A percentile compares a stretch with the other conserved stretches of the same genome.
These are phyloP conservation scores for Eriosoma lanigerum DNA, from an alignment of 1,140 invertebrate genomes.

Conservation along the genomic window DNA sequence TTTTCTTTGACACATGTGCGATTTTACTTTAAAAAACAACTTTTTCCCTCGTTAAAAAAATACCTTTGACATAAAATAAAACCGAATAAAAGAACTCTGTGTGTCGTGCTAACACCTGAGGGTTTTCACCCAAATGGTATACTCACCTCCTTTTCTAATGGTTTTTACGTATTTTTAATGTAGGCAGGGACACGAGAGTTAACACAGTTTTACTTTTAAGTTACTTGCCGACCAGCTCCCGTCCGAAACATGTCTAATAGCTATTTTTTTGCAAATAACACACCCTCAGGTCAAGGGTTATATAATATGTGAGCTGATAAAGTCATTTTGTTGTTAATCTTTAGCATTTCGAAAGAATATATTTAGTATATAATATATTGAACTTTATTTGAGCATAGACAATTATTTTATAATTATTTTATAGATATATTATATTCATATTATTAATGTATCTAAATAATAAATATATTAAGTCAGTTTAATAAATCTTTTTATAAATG, in stretches of 20 bases:
- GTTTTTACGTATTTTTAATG: constrained; percentile 36
- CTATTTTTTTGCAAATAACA: constrained; percentile 21
- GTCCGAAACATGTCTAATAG: constrained; percentile 34
- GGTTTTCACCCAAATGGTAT: constrained; percentile 6
- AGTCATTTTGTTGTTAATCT: constrained; percentile 25
- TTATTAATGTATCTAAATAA: too few species aligned
- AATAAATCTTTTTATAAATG: too few species aligned
- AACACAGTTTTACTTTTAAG: constrained; percentile 52
- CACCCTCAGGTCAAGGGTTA: background rate
- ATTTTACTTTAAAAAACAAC: constrained; percentile 36
- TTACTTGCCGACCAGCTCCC: constrained; percentile 5
- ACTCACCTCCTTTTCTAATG: background rate
- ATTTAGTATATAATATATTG: too few species aligned
- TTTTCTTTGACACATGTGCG: constrained; percentile 25
- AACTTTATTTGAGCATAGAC: too few species aligned
- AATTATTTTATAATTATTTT: too few species aligned
- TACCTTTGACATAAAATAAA: constrained; percentile 19
- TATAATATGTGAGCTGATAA: background rate
- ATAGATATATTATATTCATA: too few species aligned
- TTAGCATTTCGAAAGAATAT: too few species aligned
- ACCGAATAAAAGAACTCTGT: constrained; percentile 6
- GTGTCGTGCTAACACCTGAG: constrained; percentile 47
- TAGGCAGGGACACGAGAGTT: constrained; percentile 37
- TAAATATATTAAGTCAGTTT: too few species aligned
- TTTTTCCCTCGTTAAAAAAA: constrained; percentile 50